Conservation (phyloP, 2,113 vertebrate species). For the Gracilinanus agilis region DNA sequence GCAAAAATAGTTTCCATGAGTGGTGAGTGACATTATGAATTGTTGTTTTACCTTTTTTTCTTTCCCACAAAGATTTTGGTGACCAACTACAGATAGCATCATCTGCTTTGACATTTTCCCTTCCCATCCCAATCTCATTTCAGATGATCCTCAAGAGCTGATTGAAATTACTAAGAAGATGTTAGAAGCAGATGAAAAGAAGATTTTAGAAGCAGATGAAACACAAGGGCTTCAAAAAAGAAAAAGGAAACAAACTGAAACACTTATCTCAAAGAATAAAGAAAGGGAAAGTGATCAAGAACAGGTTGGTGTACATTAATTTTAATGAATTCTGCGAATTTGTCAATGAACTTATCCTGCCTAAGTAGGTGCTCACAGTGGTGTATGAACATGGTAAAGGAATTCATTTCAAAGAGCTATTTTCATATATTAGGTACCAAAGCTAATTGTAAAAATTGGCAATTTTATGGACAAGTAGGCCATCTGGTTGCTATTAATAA, state of each 20-base stretch:
- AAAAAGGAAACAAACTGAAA: slow-evolving; percentile 62
- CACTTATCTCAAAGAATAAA: slow-evolving; percentile 82
- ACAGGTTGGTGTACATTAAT: slow-evolving; percentile 74
- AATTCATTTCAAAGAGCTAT: background rate
- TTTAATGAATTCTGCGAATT: background rate
- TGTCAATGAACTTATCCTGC: background rate
- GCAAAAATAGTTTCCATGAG: slow-evolving; percentile 75
- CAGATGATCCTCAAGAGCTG: slow-evolving; percentile 78
- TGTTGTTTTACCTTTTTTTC: slow-evolving; percentile 22
- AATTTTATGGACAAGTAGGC: background rate
- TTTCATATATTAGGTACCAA: background rate
- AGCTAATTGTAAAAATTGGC: background rate
- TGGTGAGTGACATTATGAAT: slow-evolving; percentile 55
- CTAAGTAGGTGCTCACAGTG: background rate
- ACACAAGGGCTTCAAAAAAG: no score
- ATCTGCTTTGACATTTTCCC: slow-evolving; percentile 63
- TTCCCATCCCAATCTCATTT: slow-evolving; percentile 27
- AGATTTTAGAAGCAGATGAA: no score
- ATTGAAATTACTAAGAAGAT: slow-evolving; percentile 84
- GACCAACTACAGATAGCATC: slow-evolving; percentile 44
- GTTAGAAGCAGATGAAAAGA: slow-evolving; percentile 80
- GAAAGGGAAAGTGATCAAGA: slow-evolving; percentile 80
- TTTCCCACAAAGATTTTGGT: slow-evolving; percentile 54
- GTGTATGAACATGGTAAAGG: background rate
- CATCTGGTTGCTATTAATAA: background rate